Conservation (phyloP, 2,797 vertebrate genomes). For the Cryptoblepharus egeriae region DNA sequence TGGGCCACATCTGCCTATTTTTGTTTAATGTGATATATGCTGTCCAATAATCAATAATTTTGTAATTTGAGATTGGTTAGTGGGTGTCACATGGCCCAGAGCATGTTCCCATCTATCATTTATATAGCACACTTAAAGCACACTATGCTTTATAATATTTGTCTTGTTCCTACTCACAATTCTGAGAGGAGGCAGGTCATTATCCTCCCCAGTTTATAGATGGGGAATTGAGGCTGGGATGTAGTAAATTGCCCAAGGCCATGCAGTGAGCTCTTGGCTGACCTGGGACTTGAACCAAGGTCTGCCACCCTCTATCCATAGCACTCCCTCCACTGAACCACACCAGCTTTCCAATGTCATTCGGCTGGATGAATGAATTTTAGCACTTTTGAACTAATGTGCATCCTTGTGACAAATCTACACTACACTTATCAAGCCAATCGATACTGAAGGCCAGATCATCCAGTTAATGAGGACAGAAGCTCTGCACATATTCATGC, state of each 20-base stretch:
- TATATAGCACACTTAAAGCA: slow-evolving; percentile 38
- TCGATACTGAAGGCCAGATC: slow-evolving; percentile 6
- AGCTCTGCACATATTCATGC: neutral
- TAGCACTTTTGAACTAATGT: neutral
- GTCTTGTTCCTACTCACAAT: slow-evolving; percentile 24
- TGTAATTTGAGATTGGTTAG: slow-evolving; percentile 47
- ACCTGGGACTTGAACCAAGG: slow-evolving; percentile 19
- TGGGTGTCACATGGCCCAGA: slow-evolving; percentile 38
- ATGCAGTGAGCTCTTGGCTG: slow-evolving; percentile 12
- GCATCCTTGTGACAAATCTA: slow-evolving; percentile 14
- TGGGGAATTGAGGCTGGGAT: slow-evolving; percentile 19
- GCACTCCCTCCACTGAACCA: slow-evolving; percentile 7
- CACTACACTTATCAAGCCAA: slow-evolving; percentile 6
- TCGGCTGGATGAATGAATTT: slow-evolving; percentile 22
- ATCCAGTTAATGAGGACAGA: slow-evolving; percentile 14
- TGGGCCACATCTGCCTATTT: slow-evolving; percentile 18
- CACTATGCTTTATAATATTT: slow-evolving; percentile 36
- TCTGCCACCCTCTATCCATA: neutral
- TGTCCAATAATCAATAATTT: slow-evolving; percentile 38
- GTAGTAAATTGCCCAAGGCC: slow-evolving; percentile 28
- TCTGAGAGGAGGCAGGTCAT: slow-evolving; percentile 22
- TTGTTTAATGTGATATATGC: slow-evolving; percentile 36
- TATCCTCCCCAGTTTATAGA: slow-evolving; percentile 29
- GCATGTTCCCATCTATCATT: slow-evolving; percentile 38
- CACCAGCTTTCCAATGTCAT: slow-evolving; percentile 9